Base-by-base conservation (phyloP, 2,797 vertebrate genomes). In the Rhinichthys osculus region DNA sequence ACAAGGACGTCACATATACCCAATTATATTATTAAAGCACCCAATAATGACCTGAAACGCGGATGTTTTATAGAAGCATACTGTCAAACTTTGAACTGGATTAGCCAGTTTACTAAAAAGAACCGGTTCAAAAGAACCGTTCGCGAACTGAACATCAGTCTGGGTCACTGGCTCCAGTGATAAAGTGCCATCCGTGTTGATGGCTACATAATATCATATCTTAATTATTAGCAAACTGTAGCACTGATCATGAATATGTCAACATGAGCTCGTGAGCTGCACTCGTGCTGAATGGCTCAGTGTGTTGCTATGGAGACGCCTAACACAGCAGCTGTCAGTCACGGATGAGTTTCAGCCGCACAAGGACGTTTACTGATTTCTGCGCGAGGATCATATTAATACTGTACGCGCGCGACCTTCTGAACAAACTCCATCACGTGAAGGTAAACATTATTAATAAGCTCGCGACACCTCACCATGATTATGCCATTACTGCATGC, bases 311-410 rank as follows among this genome's bases (percentile, higher is more conserved):
- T 76, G 71, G 82, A 76, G 82, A 66, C n/a, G 40, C 57, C 27
- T 35, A 62, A 82, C 69, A 71, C 35, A 81, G 62, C 33, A 10
- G 47, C 64, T 82, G 80, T 38, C 78, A 69, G 66, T 81, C 79
- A 81, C 64, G 23, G 3, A 3, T 0, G 33, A 14, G 52, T 33
- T 23, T 23, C 14, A 50, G 33, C 70, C 4, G 4, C 9, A 27
- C 70, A 64, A 74, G 57, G 57, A 83, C 40, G 13, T 33, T 59
- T 23, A 16, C 38, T 44, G 52, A 33, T 42, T 71, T 21, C 81
- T 44, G 54, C 27, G 3, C 44, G 54, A 35, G 54, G 80, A 82
- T 40, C 11, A 50, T 27, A 40, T 3, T 11, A 44, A 10, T 44
- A 54, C 30, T 76, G 72, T 54, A n/a, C 69, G 44, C 21, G 21